phyloP scores from a whole-genome alignment of 2,797 vertebrate species.

The Myripristis murdjan region DNA sequence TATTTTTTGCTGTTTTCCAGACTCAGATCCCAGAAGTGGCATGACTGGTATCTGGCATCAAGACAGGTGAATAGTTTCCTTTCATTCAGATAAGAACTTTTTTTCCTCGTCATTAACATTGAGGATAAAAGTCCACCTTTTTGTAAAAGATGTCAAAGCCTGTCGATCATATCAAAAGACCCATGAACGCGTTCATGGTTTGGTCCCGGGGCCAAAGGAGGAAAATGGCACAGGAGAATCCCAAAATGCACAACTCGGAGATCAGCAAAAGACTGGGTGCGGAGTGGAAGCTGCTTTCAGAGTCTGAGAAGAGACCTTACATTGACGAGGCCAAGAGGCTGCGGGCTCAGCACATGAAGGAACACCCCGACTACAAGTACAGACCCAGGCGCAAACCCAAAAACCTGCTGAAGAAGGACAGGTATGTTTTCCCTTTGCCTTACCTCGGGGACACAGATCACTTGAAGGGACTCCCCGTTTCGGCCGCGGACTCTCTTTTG shows the following conservation, averaged over 20 bases:
- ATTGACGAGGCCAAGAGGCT: conserved; percentile 93
- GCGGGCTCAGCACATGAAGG: conserved; percentile 94
- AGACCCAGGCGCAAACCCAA: conserved; percentile 93
- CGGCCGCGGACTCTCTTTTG: conserved; percentile 94
- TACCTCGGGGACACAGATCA: conserved; percentile 98
- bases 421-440: conserved; percentile 99
- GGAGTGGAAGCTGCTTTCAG: conserved; percentile 93
- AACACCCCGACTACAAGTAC: conserved; percentile 95
- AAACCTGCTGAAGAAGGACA: conserved; percentile 95
- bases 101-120: conserved; percentile 73
- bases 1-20: conserved; percentile 56
- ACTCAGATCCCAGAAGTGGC: conserved; percentile 74
- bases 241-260: conserved; percentile 95
- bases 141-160: conserved; percentile 94
- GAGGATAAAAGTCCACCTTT: conserved; percentile 69
- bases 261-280: conserved; percentile 93
- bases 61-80: conserved; percentile 84
- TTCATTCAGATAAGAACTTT: conserved; percentile 75
- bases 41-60: conserved; percentile 81
- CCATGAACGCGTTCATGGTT: conserved; percentile 96
- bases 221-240: conserved; percentile 95
- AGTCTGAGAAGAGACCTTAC: conserved; percentile 92
- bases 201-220: conserved; percentile 93
- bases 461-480: conserved; percentile 95
- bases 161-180: conserved; percentile 95